Percentiles rank a stretch among this genome's conserved stretches.
These are phyloP conservation scores for Molossus molossus DNA, from an alignment of 2,797 vertebrate species.

Conservation along the genomic window DNA sequence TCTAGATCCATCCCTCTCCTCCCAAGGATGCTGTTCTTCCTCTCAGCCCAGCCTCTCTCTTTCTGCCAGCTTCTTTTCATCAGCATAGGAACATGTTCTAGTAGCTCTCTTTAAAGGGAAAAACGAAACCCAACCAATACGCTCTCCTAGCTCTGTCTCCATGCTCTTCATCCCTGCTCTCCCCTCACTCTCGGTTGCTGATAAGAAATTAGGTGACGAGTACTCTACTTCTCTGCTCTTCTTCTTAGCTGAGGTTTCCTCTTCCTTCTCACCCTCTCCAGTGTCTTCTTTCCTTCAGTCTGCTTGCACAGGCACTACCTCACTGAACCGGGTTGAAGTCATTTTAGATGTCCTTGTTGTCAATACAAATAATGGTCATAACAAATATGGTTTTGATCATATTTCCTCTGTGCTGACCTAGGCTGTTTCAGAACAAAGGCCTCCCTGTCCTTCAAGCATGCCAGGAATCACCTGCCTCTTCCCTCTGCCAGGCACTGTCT, in stretches of 20 bases:
- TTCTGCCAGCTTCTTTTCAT: not conserved
- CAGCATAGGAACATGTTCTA: not conserved
- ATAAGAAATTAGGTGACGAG: not conserved
- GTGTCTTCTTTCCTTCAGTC: not conserved
- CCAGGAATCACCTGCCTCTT: not conserved
- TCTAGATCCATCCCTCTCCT: no score
- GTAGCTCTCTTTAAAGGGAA: not conserved
- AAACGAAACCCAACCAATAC: not conserved
- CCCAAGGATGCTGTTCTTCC: not conserved
- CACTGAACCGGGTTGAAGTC: not conserved
- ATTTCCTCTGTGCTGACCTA: not conserved
- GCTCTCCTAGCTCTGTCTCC: not conserved
- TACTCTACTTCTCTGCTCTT: not conserved
- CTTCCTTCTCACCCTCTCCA: not conserved
- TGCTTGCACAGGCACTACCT: not conserved
- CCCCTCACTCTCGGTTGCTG: not conserved
- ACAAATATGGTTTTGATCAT: not conserved
- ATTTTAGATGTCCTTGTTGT: not conserved
- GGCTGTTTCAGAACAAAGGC: not conserved
- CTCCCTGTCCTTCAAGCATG: not conserved
- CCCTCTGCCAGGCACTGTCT: not conserved
- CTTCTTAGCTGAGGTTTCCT: not conserved
- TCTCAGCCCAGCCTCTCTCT: not conserved
- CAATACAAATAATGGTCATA: not conserved
- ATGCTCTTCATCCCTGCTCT: not conserved